A percentile compares a stretch with the other conserved stretches of the same genome.
phyloP scores from a whole-genome alignment of 1,140 invertebrate species.

The Solen grandis region DNA sequence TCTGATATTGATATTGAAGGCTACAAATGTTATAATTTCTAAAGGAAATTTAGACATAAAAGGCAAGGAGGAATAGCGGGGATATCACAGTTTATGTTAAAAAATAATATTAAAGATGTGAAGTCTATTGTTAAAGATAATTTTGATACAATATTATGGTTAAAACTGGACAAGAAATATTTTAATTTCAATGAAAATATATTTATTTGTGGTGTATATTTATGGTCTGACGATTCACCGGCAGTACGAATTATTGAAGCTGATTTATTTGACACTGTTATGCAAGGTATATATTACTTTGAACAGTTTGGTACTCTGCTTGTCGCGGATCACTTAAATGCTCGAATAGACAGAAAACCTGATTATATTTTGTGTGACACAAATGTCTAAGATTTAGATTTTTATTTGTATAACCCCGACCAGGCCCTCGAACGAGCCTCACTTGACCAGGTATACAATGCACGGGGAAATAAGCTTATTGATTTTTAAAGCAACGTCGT shows the following conservation, averaged over 20 bases:
- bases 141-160: slow-evolving; percentile 11
- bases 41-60: not conserved
- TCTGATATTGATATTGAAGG: not conserved
- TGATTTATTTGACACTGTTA: slow-evolving; percentile 13
- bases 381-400: too few species aligned
- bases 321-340: too few species aligned
- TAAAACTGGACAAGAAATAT: not conserved
- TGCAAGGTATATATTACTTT: too few species aligned
- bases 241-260: not conserved
- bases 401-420: too few species aligned
- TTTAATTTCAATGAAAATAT: slow-evolving; percentile 7
- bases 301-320: too few species aligned
- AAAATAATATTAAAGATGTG: not conserved
- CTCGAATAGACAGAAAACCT: too few species aligned
- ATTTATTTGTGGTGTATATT: not conserved
- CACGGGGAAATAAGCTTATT: too few species aligned
- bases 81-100: not conserved
- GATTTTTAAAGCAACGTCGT: too few species aligned
- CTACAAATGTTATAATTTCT: not conserved
- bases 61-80: not conserved
- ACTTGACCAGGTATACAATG: too few species aligned
- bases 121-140: not conserved
- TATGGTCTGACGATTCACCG: not conserved
- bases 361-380: too few species aligned
- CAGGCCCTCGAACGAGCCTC: too few species aligned